These are phyloP conservation scores for Tachina lurida DNA, from an alignment of 2,888 invertebrate species.

Conservation along the genomic window DNA sequence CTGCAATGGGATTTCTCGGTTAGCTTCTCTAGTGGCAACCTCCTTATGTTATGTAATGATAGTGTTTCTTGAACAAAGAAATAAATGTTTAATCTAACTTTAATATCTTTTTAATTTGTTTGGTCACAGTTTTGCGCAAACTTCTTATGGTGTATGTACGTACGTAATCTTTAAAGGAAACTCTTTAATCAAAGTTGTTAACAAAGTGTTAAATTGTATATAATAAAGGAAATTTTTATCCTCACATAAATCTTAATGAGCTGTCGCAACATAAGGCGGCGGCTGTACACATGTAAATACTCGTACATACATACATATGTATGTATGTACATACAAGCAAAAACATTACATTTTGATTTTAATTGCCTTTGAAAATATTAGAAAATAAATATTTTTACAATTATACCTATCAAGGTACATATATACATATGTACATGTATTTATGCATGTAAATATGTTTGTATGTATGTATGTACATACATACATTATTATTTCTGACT, in stretches of 20 bases:
- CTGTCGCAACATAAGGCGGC: neutral
- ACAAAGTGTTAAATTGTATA: neutral
- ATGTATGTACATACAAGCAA: neutral
- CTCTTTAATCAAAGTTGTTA: neutral
- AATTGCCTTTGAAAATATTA: neutral
- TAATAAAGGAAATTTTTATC: constrained; percentile 37
- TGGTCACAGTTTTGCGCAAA: constrained; percentile 18
- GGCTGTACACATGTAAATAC: neutral
- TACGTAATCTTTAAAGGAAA: constrained; percentile 20
- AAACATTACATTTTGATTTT: constrained; percentile 5
- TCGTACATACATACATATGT: too few relatives aligned
- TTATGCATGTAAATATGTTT: neutral
- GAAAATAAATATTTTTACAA: constrained; percentile 2
- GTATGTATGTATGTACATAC: neutral
- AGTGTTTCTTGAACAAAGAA: neutral
- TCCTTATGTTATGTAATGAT: too few relatives aligned
- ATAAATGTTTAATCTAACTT: constrained; percentile 14
- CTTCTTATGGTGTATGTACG: too few relatives aligned
- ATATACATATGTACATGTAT: too few relatives aligned
- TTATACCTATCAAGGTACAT: neutral
- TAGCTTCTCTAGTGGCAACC: too few relatives aligned
- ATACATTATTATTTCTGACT: neutral
- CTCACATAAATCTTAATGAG: constrained; percentile 17
- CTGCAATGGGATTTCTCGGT: too few relatives aligned
- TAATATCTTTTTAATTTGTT: constrained; percentile 8